These are phyloP conservation scores for Lethocerus indicus DNA, from an alignment of 1,140 invertebrate genomes.

Conservation along the genomic window DNA sequence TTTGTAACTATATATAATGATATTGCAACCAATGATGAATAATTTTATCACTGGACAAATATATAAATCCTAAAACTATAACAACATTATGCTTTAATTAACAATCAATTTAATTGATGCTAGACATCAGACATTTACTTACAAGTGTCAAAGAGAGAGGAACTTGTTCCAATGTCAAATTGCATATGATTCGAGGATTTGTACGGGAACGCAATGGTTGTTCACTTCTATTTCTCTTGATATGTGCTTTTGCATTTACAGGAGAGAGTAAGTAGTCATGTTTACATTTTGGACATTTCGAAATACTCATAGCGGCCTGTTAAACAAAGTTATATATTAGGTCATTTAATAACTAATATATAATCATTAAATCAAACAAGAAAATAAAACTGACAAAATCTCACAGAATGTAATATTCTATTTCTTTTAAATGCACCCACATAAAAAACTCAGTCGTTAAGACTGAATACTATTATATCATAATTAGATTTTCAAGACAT, in stretches of 20 bases:
- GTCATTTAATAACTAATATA: background rate
- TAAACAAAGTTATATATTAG: background rate
- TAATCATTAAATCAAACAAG: background rate
- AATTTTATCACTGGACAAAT: too few relatives aligned
- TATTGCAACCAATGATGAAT: too few relatives aligned
- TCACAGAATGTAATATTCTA: too few relatives aligned
- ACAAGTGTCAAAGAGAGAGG: conserved; percentile 63
- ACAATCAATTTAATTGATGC: too few relatives aligned
- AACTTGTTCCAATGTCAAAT: conserved; percentile 72
- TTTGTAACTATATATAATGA: too few relatives aligned
- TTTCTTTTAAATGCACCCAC: too few relatives aligned
- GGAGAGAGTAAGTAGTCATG: conserved; percentile 57
- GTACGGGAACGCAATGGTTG: conserved; percentile 56
- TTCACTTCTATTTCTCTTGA: conserved; percentile 69
- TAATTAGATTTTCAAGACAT: too few relatives aligned
- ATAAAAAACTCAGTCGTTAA: too few relatives aligned
- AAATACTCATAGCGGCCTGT: conserved; percentile 35
- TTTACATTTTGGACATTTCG: conserved; percentile 19
- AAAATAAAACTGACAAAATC: background rate
- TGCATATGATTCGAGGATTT: conserved; percentile 63
- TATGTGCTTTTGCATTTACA: conserved; percentile 61
- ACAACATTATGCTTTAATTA: too few relatives aligned
- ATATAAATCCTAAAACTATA: too few relatives aligned
- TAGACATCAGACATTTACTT: conserved; percentile 23
- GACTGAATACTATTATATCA: too few relatives aligned